Conservation (phyloP, 1,140 invertebrate genomes). For the Harpegnathos saltator region DNA sequence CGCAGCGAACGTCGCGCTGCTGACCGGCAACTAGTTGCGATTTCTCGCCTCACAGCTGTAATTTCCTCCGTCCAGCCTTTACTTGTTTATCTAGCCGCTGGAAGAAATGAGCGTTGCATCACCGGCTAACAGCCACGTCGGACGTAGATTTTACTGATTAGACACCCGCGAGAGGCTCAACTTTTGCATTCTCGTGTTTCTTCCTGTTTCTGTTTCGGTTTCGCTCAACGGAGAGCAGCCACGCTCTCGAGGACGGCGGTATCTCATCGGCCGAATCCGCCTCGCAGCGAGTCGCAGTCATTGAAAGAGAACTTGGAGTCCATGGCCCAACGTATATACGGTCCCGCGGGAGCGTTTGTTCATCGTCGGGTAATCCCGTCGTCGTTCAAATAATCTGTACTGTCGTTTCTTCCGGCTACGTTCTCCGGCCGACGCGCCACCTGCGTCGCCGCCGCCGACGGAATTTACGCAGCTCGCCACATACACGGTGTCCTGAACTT, state of each 20-base stretch:
- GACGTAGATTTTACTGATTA: too few species aligned
- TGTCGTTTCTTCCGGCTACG: conserved; percentile 38
- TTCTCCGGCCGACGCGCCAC: conserved; percentile 32
- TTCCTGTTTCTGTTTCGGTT: too few species aligned
- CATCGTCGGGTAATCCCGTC: conserved; percentile 45
- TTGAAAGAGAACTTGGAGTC: conserved; percentile 27
- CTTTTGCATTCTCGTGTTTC: too few species aligned
- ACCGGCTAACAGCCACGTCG: too few species aligned
- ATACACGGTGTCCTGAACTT: not conserved
- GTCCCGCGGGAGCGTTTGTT: conserved; percentile 26
- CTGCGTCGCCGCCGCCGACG: conserved; percentile 1
- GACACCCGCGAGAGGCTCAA: too few species aligned
- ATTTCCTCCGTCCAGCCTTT: too few species aligned
- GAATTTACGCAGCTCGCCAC: conserved; percentile 25
- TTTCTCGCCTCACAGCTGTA: too few species aligned
- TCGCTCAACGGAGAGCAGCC: not conserved
- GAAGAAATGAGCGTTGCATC: too few species aligned
- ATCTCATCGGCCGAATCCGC: not conserved
- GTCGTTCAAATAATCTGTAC: conserved; percentile 54
- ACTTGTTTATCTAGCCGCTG: too few species aligned
- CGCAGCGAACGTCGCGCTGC: too few species aligned
- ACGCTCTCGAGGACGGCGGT: not conserved
- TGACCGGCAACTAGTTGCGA: too few species aligned
- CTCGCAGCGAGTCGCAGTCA: not conserved
- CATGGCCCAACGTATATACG: conserved; percentile 6